Base-by-base conservation (phyloP, 1,140 invertebrate species). In the Amyelois transitella region DNA sequence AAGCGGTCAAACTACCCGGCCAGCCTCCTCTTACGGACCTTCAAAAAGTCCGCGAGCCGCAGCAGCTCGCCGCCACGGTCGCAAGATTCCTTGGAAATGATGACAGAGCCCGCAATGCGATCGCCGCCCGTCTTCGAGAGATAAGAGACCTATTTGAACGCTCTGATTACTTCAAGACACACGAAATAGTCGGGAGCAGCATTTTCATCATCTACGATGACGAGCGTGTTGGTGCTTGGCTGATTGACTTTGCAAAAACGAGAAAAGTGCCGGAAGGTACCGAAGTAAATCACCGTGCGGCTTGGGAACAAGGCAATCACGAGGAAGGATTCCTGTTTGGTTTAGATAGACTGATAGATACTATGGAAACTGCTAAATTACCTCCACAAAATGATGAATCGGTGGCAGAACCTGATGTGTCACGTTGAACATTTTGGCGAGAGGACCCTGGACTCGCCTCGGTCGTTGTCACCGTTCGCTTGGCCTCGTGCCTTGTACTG, bases 231-330 rank as follows among this genome's bases (percentile, higher is more conserved):
- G 95, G 96, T 50, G 95, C 95, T 2, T 99, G 97, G 97, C 90
- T 99, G 58, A 99, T 99, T 54, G 98, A 99, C 78, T 99, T 99
- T 89, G 97, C 96, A 12, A 99, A 99, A 76, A 97, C 96, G 0
- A 90, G 93, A 12, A 89, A 91, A 45, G 86, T 98, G 21, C 95
- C 96, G 0, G 89, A 92, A 21, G 92, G 92, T 10, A 66, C 92
- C 10, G 89, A 77, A 49, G 90, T 98, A 2, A 92, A 92, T 51
- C 97, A 99, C 77, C 90, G 95, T 45, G 88, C 82, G 10, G 82
- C 90, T 20, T 99, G 97, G 97, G 75, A 91, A 32, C 92, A 95
- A 63, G 97, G 97, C 10, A 99, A 98, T 76, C 95, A 97, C 67
- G 97, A 99, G 87, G 97, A 99, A 85, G 97, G 97, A 6, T 96